These are phyloP conservation scores for Arctopsyche grandis DNA, from an alignment of 1,140 invertebrate genomes.

Conservation along the genomic window DNA sequence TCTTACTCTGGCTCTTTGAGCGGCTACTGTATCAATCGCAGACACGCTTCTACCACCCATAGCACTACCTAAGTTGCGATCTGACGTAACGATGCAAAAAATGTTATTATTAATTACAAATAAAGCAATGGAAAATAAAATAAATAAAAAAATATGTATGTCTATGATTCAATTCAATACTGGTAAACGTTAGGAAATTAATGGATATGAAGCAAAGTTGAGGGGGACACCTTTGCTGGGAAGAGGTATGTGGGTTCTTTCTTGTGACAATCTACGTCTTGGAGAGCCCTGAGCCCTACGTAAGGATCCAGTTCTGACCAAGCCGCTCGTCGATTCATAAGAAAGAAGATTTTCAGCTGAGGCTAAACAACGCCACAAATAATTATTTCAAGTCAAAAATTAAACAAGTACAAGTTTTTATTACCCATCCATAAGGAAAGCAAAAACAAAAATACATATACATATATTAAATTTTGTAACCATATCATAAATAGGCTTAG, in stretches of 20 bases:
- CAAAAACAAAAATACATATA: conserved; percentile 38
- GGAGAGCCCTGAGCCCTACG: conserved; percentile 56
- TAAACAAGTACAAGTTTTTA: background rate
- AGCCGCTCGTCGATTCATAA: conserved; percentile 48
- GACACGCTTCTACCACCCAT: conserved; percentile 79
- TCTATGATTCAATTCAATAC: background rate
- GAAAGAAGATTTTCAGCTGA: conserved; percentile 52
- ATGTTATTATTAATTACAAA: conserved; percentile 12
- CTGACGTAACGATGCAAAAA: conserved; percentile 35
- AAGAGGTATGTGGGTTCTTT: conserved; percentile 65
- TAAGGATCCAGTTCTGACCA: conserved; percentile 60
- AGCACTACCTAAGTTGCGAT: conserved; percentile 41
- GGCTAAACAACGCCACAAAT: conserved; percentile 27
- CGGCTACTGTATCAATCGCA: conserved; percentile 91
- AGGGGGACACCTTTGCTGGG: conserved; percentile 62
- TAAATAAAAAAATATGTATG: background rate
- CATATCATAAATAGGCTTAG: too few relatives aligned
- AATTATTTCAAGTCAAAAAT: background rate
- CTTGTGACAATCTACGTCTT: conserved; percentile 60
- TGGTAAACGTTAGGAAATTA: background rate
- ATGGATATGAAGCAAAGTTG: background rate
- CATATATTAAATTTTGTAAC: too few relatives aligned
- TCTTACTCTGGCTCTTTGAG: conserved; percentile 83
- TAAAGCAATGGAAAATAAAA: background rate
- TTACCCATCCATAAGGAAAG: conserved; percentile 45